Evolutionary conservation across 1,140 invertebrate genomes (phyloP).

Genomic region (Melitaea cinxia): DNA sequence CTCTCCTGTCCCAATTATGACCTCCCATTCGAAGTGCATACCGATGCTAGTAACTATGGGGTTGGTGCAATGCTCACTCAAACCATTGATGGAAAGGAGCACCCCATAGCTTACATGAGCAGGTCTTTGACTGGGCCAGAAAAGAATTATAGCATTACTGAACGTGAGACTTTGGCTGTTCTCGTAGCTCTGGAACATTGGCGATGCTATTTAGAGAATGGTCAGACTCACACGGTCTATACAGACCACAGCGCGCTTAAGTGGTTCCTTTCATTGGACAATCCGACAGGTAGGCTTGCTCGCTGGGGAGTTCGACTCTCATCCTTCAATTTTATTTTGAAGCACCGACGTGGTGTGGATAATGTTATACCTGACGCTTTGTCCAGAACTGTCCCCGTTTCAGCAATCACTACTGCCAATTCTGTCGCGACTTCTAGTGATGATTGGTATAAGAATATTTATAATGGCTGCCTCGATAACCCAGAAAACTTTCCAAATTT

Average conservation of each 20-base stretch:
- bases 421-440: conserved; percentile 11
- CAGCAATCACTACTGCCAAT: too few relatives aligned
- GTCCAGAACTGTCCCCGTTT: too few relatives aligned
- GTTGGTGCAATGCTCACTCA: too few relatives aligned
- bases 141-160: too few relatives aligned
- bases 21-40: too few relatives aligned
- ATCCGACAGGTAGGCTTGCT: conserved; percentile 44
- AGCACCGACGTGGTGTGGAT: not conserved
- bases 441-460: conserved; percentile 38
- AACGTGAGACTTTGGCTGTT: too few relatives aligned
- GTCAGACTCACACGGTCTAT: conserved; percentile 38
- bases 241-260: conserved; percentile 46
- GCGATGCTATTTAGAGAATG: conserved; percentile 44
- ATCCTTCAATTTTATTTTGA: conserved; percentile 50
- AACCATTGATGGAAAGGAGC: too few relatives aligned
- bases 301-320: conserved; percentile 50
- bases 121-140: too few relatives aligned
- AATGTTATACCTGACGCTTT: not conserved
- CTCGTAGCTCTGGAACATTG: conserved; percentile 6
- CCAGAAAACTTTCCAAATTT: conserved; percentile 38
- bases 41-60: too few relatives aligned
- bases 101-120: too few relatives aligned
- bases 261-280: conserved; percentile 58
- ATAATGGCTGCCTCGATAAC: conserved; percentile 27
- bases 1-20: not conserved